Evolutionary conservation across 2,113 vertebrate genomes (phyloP).

Genomic region (Menura novaehollandiae): DNA sequence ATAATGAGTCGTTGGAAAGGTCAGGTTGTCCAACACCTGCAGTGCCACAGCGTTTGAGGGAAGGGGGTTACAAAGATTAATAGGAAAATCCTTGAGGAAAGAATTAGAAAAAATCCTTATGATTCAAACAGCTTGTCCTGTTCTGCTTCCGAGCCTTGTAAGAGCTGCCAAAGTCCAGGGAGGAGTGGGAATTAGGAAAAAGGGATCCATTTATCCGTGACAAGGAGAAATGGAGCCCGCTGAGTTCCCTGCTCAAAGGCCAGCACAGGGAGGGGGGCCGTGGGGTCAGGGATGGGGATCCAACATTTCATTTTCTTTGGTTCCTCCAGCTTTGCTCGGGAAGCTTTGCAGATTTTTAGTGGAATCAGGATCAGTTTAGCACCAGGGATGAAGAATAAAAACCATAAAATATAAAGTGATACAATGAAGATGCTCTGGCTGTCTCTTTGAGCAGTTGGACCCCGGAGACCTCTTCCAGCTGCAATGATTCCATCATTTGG

Average conservation of each 20-base stretch:
- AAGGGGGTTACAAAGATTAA: neutral
- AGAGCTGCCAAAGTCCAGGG: neutral
- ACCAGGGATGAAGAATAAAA: neutral
- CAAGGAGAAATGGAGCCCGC: neutral
- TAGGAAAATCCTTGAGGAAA: neutral
- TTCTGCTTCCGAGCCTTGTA: neutral
- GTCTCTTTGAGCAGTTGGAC: neutral
- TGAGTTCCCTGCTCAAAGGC: neutral
- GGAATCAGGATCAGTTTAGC: neutral
- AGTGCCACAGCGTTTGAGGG: no score
- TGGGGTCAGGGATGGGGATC: neutral
- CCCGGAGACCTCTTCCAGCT: neutral
- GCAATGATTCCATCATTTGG: neutral
- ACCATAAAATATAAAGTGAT: neutral
- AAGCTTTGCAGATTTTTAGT: fast-evolving
- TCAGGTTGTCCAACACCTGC: neutral
- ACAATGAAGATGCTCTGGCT: neutral
- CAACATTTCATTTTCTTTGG: neutral
- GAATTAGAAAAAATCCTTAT: neutral
- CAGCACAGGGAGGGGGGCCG: neutral
- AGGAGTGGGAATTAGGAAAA: neutral
- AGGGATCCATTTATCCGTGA: neutral
- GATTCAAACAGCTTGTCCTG: neutral
- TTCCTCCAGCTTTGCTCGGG: neutral
- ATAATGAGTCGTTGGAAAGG: neutral